Percentiles rank a stretch among this genome's conserved stretches.
phyloP scores from a whole-genome alignment of 2,113 vertebrate species.

The Haplochromis burtoni region DNA sequence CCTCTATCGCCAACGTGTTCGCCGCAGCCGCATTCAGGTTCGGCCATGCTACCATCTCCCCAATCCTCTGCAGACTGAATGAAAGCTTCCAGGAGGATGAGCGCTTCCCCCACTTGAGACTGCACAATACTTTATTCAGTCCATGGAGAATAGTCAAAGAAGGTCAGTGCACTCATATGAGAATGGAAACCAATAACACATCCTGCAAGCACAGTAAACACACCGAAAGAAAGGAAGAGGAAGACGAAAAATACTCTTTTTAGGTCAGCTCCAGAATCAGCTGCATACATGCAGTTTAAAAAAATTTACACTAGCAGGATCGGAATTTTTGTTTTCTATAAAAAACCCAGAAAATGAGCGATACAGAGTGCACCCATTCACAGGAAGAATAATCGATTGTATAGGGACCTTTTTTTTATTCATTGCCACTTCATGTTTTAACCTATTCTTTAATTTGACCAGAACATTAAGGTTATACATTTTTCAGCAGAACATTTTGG shows the following conservation, averaged over 20 bases:
- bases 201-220: not conserved
- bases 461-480: not conserved
- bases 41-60: slow-evolving; percentile 82
- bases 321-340: not conserved
- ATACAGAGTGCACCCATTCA: not conserved
- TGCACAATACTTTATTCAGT: slow-evolving; percentile 84
- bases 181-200: not conserved
- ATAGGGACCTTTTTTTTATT: not conserved
- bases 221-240: not conserved
- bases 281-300: not conserved
- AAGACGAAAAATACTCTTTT: not conserved
- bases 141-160: slow-evolving; percentile 89
- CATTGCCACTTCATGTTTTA: not conserved
- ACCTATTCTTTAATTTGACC: not conserved
- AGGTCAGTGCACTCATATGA: slow-evolving; percentile 69
- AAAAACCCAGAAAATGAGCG: not conserved
- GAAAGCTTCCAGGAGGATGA: slow-evolving; percentile 75
- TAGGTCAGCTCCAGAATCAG: not conserved
- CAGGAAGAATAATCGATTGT: not conserved
- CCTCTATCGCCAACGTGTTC: slow-evolving; percentile 86
- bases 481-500: not conserved
- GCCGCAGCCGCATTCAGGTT: slow-evolving; percentile 95
- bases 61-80: slow-evolving; percentile 75
- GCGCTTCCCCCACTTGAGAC: slow-evolving; percentile 66
- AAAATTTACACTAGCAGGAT: not conserved